Evolutionary conservation across 1,140 invertebrate genomes (phyloP).

Genomic region (Bombus breviceps): DNA sequence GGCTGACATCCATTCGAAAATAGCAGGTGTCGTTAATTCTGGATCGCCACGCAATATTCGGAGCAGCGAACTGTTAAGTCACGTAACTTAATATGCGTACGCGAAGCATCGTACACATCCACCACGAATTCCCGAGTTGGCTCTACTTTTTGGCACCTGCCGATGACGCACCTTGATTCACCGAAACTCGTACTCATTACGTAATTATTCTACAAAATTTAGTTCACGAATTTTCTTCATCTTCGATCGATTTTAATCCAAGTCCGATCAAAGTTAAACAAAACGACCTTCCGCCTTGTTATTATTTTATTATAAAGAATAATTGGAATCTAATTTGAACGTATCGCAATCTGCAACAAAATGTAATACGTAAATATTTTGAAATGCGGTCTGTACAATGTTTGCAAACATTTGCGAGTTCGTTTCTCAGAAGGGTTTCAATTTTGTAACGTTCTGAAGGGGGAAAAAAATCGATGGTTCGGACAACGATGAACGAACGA

Average conservation of each 20-base stretch:
- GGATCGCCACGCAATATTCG: conserved; percentile 52
- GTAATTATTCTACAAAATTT: background rate
- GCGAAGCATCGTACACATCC: background rate
- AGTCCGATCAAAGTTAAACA: background rate
- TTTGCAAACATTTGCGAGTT: background rate
- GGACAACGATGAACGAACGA: no score
- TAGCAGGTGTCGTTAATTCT: conserved; percentile 57
- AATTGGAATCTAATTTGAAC: no score
- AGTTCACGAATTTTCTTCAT: background rate
- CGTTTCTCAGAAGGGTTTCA: background rate
- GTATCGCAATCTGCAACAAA: no score
- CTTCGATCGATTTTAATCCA: background rate
- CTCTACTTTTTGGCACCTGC: conserved; percentile 52
- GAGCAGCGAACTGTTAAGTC: conserved; percentile 55
- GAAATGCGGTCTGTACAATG: background rate
- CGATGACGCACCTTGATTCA: conserved; percentile 36
- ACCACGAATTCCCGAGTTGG: conserved; percentile 38
- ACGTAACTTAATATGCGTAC: conserved; percentile 54
- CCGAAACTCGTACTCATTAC: background rate
- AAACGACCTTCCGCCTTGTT: background rate
- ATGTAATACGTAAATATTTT: no score
- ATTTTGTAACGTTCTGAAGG: background rate
- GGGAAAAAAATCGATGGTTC: background rate
- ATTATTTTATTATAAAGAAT: no score
- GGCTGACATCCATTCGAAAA: conserved; percentile 51